Evolutionary conservation across 2,888 invertebrate species (phyloP), one percentile per base, ranked within the genome.

Genomic region (Petrolisthes manimaculis): DNA sequence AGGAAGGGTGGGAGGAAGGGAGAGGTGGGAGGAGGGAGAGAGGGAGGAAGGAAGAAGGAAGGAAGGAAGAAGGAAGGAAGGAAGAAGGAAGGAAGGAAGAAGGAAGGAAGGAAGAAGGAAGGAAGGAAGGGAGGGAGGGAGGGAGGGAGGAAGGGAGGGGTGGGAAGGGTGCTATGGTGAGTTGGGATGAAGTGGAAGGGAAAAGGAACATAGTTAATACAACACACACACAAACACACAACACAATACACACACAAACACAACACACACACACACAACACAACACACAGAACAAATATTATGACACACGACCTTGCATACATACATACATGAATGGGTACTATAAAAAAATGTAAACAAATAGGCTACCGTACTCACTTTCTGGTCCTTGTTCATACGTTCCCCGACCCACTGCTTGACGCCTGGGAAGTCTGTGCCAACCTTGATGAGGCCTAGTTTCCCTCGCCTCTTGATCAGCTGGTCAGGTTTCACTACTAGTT

Each of bases 381-480:
- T 95, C 93, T 97, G 96, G 91, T 97, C 96, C 93, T 96, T 96
- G 93, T 95, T 95, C 94, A 97, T 95, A 89, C 97, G 96, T 91
- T 97, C 96, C 55, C 94, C 93, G 84, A 99, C 95, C 99, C 99
- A 99, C 93, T 95, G 93, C 92, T 97, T 95, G 24, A 97, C 97
- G 53, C 95, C 95, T 0, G 95, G 94, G 6, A 97, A 95, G 90
- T 96, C 95, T 92, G 96, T 96, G 93, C 99, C 98, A 6, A 99
- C 98, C 92, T 98, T 97, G 91, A 99, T 98, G 84, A 99, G 94
- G 0, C 99, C 99, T 86, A 99, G 95, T 93, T 99, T 99, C 86
- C 99, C 99, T 87, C 99, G 95, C 55, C 99, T 95, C 93, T 99
- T 99, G 93, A 99, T 99, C 93, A 99, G 94, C 94, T 99, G 99